A percentile compares a stretch with the other conserved stretches of the same genome.
Evolutionary conservation across 2,888 invertebrate species (phyloP).

Genomic region (Dioctria rufipes): DNA sequence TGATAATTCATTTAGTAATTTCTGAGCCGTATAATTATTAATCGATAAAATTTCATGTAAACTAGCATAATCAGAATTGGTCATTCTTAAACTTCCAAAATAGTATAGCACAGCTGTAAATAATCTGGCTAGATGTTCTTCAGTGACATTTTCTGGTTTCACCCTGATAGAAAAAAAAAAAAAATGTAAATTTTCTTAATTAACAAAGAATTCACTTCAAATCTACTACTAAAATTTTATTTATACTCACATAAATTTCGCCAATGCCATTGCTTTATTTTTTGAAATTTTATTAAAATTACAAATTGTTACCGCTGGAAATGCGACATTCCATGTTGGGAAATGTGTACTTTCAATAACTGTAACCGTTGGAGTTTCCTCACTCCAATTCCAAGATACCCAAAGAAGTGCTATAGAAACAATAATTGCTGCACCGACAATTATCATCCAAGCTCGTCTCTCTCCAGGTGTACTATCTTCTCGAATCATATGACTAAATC

Average conservation of each 20-base stretch:
- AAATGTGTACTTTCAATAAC: constrained; percentile 74
- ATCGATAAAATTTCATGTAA: constrained; percentile 61
- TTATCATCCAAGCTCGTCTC: constrained; percentile 74
- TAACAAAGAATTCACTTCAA: neutral
- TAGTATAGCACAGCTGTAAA: constrained; percentile 62
- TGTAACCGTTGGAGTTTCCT: constrained; percentile 76
- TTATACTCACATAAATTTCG: constrained; percentile 70
- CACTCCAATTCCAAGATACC: constrained; percentile 76
- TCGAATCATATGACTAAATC: constrained; percentile 79
- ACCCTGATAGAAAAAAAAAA: constrained; percentile 23
- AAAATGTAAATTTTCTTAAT: neutral
- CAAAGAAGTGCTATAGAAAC: constrained; percentile 74
- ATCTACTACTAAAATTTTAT: constrained; percentile 22
- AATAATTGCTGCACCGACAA: constrained; percentile 74
- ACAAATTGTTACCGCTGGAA: constrained; percentile 75
- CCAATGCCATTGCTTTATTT: constrained; percentile 66
- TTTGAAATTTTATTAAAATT: constrained; percentile 74
- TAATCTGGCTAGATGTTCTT: constrained; percentile 60
- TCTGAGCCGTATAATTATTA: constrained; percentile 61
- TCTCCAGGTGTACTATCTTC: constrained; percentile 74
- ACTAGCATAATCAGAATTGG: constrained; percentile 56
- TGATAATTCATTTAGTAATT: constrained; percentile 67
- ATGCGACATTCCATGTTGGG: constrained; percentile 75
- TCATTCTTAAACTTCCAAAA: constrained; percentile 56
- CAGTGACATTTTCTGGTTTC: constrained; percentile 60